A percentile compares a stretch with the other conserved stretches of the same genome.
phyloP scores from a whole-genome alignment of 2,888 invertebrate species.

The Neoaliturus tenellus region DNA sequence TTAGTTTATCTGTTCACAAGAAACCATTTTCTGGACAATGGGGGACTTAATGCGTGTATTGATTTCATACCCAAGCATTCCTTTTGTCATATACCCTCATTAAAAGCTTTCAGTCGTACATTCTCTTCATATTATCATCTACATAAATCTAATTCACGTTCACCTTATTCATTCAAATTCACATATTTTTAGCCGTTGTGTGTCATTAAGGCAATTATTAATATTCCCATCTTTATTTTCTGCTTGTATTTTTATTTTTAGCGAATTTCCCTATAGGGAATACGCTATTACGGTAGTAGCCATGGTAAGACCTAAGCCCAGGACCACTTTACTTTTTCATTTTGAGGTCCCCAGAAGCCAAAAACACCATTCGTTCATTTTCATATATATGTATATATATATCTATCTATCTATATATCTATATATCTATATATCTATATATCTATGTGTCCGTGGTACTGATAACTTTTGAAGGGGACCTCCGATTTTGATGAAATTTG shows the following conservation, averaged over 20 bases:
- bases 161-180: neutral
- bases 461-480: too few relatives aligned
- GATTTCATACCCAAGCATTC: neutral
- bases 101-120: constrained; percentile 17
- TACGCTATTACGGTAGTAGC: too few relatives aligned
- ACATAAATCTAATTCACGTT: neutral
- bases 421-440: too few relatives aligned
- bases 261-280: too few relatives aligned
- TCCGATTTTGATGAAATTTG: too few relatives aligned
- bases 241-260: neutral
- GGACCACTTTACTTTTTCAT: too few relatives aligned
- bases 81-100: neutral
- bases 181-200: neutral
- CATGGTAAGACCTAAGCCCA: too few relatives aligned
- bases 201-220: neutral
- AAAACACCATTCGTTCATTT: too few relatives aligned
- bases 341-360: too few relatives aligned
- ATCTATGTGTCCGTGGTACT: too few relatives aligned
- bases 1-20: neutral
- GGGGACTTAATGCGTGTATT: neutral
- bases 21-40: neutral
- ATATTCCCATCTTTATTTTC: neutral
- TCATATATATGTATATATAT: too few relatives aligned
- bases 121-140: neutral
- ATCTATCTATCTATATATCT: too few relatives aligned